Evolutionary conservation across 92 coral and sea anemone genomes (phyloP).

Genomic region (Zoanthus gigantus): DNA sequence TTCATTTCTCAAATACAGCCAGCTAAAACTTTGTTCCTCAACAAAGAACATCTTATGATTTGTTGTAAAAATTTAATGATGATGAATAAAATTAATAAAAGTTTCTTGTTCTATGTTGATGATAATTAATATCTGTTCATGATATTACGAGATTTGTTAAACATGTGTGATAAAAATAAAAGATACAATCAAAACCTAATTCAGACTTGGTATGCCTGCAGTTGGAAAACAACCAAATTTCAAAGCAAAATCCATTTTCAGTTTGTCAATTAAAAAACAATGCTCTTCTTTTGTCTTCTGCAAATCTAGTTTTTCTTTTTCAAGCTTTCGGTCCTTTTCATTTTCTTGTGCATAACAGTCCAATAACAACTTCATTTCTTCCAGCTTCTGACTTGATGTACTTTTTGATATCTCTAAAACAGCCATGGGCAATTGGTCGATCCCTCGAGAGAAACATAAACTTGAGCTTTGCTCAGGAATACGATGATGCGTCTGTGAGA

Average conservation of each 20-base stretch:
- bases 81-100: not conserved
- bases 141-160: not conserved
- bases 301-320: conserved; percentile 22
- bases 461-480: not conserved
- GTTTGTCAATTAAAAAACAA: conserved; percentile 23
- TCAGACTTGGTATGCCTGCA: conserved; percentile 7
- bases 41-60: too few species aligned
- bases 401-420: conserved; percentile 24
- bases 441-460: not conserved
- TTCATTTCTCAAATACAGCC: too few species aligned
- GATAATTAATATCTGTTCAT: not conserved
- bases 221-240: conserved; percentile 36
- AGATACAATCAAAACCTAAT: not conserved
- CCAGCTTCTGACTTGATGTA: conserved; percentile 17
- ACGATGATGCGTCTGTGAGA: not conserved
- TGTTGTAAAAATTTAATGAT: too few species aligned
- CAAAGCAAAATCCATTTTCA: conserved; percentile 50
- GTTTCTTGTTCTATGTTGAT: not conserved
- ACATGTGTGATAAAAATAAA: not conserved
- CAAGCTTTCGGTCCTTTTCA: conserved; percentile 34
- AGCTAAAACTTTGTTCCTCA: too few species aligned
- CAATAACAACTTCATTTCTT: conserved; percentile 36
- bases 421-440: conserved; percentile 24
- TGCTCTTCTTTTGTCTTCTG: conserved; percentile 36
- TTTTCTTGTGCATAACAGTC: conserved; percentile 37